Evolutionary conservation across 1,140 invertebrate genomes (phyloP), one percentile per base, ranked within the genome.

Genomic region (Calycopis cecrops): DNA sequence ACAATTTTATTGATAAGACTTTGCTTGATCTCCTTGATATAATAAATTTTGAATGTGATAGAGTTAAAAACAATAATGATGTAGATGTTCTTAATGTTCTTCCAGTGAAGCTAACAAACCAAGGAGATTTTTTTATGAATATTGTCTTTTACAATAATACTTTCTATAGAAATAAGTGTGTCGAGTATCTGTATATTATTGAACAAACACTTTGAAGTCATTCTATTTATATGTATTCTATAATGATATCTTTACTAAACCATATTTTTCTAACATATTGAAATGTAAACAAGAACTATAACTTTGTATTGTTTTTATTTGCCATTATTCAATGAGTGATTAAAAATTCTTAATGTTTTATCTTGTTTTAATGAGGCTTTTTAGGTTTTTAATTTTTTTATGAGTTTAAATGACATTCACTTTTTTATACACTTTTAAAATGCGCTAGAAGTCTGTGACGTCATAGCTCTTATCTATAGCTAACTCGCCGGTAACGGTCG

Each of bases 121-220:
- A 61, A 48, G 81, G 79, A 37, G 75, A 81, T 11, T 84, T 85
- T 63, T 87, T 75, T 60, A 73, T 70, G 35, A 84, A 71, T 61
- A 71, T 85, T 70, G 73, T 87, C 3, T 76, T 82, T 51, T 85
- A 82, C 53, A 87, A 87, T 55, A 87, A 87, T 49, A 85, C 82
- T 35, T 78, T 83, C 52, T 85, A 85, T 48, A 75, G 78, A 65
- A 83, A 87, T 52, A 79, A 78, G 68, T 85, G 84, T 66, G 71
- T 65, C 40, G 69, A 81, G 52, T 81, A 77, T 52, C 63, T 87
- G 42, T 69, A 70, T 38, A 71, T 65, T 42, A 75, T 84, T 58
- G 75, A 79, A 57, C 74, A 74, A 60, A 67, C 67, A 52, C 62
- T 83, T 38, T 76, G 71, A 80, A 61, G 60, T 66, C 58, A 53